Evolutionary conservation across 2,797 vertebrate genomes (phyloP), one percentile per base, ranked within the genome.

Genomic region (Manis javanica): DNA sequence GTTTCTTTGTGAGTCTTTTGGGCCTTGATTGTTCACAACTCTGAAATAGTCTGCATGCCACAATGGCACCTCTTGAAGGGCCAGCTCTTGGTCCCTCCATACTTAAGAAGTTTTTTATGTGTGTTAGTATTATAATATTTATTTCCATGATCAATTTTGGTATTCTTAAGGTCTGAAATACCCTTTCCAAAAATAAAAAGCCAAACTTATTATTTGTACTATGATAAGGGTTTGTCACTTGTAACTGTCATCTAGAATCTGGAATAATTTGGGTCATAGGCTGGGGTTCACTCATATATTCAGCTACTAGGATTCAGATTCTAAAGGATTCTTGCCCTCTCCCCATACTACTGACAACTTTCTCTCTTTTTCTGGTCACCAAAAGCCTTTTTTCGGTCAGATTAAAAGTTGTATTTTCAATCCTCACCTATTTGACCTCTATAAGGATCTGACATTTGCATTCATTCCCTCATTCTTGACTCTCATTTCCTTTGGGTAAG

Each of bases 151-250:
- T 34, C 46, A 66, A 5, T 13, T 87, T 42, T 49, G 19, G 1
- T 68, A 49, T 68, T 87, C 86, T 87, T 86, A 85, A 92, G 81
- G 13, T 64, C 59, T 90, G 39, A 91, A 81, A 94, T 31, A 77
- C 2, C 53, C 29, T 18, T 91, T 79, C 64, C 18, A 91, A 71
- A 95, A 78, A 26, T 5, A 68, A n/a, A 63, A 87, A 83, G 78
- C 24, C 87, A 93, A 88, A 79, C 68, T 59, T 26, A 61, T 31
- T 84, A 46, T 71, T 42, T 75, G 53, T 9, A 21, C 24, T 49
- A 34, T 19, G 15, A 53, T 16, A 68, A 91, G 37, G 31, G 7
- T 69, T 87, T 95, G 59, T 79, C 57, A 53, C 23, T 85, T 63
- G 10, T n/a, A 49, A 87, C 53, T 4, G 31, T 77, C 37, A 68